Percentiles rank a stretch among this genome's conserved stretches.
Conservation (phyloP, 1,140 invertebrate genomes). For the Procambarus clarkii region DNA sequence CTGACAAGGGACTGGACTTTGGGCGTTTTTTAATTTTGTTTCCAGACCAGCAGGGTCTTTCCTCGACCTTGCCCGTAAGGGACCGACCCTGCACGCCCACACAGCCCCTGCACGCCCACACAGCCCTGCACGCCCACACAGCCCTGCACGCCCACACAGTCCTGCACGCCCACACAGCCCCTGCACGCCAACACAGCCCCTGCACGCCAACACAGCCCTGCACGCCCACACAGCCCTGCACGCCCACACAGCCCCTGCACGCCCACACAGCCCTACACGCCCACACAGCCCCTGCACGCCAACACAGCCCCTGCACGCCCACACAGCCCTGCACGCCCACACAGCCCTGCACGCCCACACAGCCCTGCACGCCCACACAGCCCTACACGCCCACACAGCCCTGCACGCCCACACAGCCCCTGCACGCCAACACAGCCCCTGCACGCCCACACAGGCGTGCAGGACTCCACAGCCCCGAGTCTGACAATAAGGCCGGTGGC, state of each 20-base stretch:
- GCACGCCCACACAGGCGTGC: neutral
- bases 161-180: too few species aligned
- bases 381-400: neutral
- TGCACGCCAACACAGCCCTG: too few species aligned
- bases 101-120: too few species aligned
- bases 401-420: neutral
- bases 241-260: too few species aligned
- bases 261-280: too few species aligned
- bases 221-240: too few species aligned
- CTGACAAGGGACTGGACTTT: neutral
- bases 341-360: neutral
- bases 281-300: too few species aligned
- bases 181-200: too few species aligned
- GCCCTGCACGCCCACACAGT: too few species aligned
- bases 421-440: neutral
- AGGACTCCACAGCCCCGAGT: neutral
- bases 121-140: too few species aligned
- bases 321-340: neutral
- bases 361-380: neutral
- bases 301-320: slow-evolving; percentile 14
- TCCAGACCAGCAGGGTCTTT: neutral
- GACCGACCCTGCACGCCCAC: neutral
- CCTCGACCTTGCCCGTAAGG: too few species aligned
- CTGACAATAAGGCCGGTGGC: neutral
- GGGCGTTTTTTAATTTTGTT: slow-evolving; percentile 6